Evolutionary conservation across 2,888 invertebrate genomes (phyloP), one percentile per base, ranked within the genome.

Genomic region (Glyphotaelius pellucidus): DNA sequence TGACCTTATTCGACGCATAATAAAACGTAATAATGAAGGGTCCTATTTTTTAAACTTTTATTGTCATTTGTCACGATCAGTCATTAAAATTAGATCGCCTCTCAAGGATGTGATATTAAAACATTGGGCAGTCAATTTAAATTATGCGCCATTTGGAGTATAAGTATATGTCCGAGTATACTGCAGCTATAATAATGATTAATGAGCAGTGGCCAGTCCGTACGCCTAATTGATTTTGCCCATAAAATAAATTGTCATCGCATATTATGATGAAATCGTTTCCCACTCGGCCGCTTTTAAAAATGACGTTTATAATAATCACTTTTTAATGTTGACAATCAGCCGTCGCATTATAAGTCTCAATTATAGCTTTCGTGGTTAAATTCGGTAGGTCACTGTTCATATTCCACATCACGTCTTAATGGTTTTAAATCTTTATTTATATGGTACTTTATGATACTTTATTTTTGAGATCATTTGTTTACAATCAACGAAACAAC

Each of bases 201-300:
- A 42, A 86, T 30, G 47, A 47, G 35, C 86, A 47, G 42, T 86
- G 47, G 38, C 42, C 86, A 47, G n/a, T 47, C 14, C 42, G 86
- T 19, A 42, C 3, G 86, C 9, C 86, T 86, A 86, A 86, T 86
- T 86, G 86, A 86, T 86, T 86, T 86, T 42, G 86, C 30, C 42
- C 86, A 86, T 86, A 86, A 86, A 86, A 86, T 86, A 86, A 86
- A 86, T 86, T 42, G 86, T 86, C 86, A 42, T 86, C 67, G 7
- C 67, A 67, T 67, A 25, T 38, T 86, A 47, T 86, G 86, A 42
- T 86, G 86, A 86, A 86, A 86, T 86, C 42, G 47, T 86, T 86
- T 35, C 86, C 85, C 86, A 86, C 86, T 86, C 42, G 86, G 30
- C n/a, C 42, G 83, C 35, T 35, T 83, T 83, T 38, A 86, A 86